Conservation (phyloP, 1,140 invertebrate genomes). For the Acromyrmex charruanus region DNA sequence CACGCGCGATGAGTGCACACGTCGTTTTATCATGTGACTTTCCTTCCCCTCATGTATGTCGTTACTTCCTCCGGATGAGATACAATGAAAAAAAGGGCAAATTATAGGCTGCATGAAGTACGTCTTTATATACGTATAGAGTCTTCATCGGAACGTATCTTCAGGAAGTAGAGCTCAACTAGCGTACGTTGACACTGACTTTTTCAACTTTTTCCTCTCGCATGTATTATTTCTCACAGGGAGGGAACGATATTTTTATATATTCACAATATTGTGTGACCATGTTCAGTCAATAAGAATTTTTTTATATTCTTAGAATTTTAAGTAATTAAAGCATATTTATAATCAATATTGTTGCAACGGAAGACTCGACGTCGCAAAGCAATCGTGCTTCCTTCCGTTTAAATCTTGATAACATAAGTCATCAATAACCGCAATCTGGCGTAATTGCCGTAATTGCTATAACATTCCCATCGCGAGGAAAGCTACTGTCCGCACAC, state of each 20-base stretch:
- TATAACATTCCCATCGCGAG: constrained; percentile 35
- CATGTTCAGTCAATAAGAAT: neutral
- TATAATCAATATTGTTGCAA: neutral
- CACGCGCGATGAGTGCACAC: constrained; percentile 7
- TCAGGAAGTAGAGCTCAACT: constrained; percentile 40
- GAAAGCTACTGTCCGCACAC: constrained; percentile 37
- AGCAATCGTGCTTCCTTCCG: constrained; percentile 4
- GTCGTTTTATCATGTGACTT: constrained; percentile 33
- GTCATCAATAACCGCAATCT: constrained; percentile 46
- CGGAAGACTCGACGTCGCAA: neutral
- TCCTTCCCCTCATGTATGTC: neutral
- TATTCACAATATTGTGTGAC: neutral
- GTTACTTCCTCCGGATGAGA: constrained; percentile 48
- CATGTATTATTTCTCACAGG: neutral
- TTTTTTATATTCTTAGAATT: neutral
- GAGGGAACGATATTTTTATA: neutral
- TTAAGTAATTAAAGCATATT: neutral
- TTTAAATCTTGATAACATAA: constrained; percentile 36
- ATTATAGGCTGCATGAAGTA: constrained; percentile 36
- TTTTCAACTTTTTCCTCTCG: constrained; percentile 5
- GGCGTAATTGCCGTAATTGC: constrained; percentile 38
- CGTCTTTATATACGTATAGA: constrained; percentile 38
- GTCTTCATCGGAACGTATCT: constrained; percentile 49
- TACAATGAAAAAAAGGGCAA: constrained; percentile 51
- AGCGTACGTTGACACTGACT: constrained; percentile 21